phyloP scores from a whole-genome alignment of 2,888 invertebrate species.

The Epirrita christyi region DNA sequence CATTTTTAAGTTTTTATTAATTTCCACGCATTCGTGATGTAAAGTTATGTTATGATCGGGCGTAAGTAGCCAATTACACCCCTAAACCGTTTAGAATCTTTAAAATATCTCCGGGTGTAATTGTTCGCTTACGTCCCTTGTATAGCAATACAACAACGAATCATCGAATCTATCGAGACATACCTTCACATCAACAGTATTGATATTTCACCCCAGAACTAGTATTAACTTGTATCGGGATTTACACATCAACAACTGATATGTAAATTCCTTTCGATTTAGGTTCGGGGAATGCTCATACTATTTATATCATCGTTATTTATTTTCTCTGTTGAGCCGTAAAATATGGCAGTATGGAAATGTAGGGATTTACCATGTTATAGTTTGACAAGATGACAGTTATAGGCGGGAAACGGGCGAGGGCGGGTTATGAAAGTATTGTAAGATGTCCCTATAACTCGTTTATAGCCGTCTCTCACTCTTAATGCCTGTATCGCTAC shows the following conservation, averaged over 20 bases:
- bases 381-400: slow-evolving; percentile 83
- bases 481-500: slow-evolving; percentile 48
- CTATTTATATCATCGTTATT: slow-evolving; percentile 79
- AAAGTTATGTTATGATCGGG: too few relatives aligned
- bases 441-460: slow-evolving; percentile 61
- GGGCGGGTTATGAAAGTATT: slow-evolving; percentile 48
- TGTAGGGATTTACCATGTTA: slow-evolving; percentile 74
- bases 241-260: slow-evolving; percentile 79
- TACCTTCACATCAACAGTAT: slow-evolving; percentile 23
- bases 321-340: slow-evolving; percentile 80
- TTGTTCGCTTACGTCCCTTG: too few relatives aligned
- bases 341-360: slow-evolving; percentile 82
- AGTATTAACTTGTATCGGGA: slow-evolving; percentile 67
- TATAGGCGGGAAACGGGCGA: slow-evolving; percentile 56
- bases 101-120: too few relatives aligned
- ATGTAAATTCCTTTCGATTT: slow-evolving; percentile 77
- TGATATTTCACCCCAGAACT: slow-evolving; percentile 58
- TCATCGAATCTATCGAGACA: not conserved
- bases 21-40: too few relatives aligned
- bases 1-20: too few relatives aligned
- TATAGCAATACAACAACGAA: too few relatives aligned
- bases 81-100: too few relatives aligned
- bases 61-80: too few relatives aligned
- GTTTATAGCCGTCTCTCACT: slow-evolving; percentile 65
- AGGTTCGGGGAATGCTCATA: slow-evolving; percentile 74